phyloP scores from a whole-genome alignment of 2,113 vertebrate genomes.

The Stomatorhinus ivindoensis region DNA sequence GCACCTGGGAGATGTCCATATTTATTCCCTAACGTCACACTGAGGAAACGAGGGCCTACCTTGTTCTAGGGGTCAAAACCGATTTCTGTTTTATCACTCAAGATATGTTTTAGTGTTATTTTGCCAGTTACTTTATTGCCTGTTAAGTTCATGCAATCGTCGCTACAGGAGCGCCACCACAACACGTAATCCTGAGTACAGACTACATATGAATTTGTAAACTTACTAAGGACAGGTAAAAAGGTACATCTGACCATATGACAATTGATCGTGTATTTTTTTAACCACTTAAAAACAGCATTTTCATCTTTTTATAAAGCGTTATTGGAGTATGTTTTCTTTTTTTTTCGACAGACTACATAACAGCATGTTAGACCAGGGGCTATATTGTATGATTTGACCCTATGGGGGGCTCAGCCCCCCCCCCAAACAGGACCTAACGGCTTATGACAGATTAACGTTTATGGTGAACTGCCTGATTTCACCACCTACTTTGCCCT shows the following conservation, averaged over 20 bases:
- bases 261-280: background rate
- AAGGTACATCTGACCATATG: background rate
- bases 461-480: background rate
- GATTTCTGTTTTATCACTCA: background rate
- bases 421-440: background rate
- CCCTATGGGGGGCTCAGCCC: background rate
- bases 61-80: background rate
- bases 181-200: background rate
- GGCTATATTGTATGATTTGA: background rate
- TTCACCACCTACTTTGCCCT: background rate
- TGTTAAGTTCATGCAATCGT: background rate
- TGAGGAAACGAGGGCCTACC: background rate
- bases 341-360: background rate
- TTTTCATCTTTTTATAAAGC: background rate
- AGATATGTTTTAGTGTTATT: background rate
- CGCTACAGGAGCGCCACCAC: background rate
- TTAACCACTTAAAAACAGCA: background rate
- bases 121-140: background rate
- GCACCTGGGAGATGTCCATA: background rate
- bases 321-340: background rate
- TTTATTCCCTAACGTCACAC: background rate
- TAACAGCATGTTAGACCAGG: background rate
- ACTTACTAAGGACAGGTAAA: background rate
- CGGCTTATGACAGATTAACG: background rate
- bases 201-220: background rate